Evolutionary conservation across 2,888 invertebrate genomes (phyloP).

Genomic region (Synergus japonicus): DNA sequence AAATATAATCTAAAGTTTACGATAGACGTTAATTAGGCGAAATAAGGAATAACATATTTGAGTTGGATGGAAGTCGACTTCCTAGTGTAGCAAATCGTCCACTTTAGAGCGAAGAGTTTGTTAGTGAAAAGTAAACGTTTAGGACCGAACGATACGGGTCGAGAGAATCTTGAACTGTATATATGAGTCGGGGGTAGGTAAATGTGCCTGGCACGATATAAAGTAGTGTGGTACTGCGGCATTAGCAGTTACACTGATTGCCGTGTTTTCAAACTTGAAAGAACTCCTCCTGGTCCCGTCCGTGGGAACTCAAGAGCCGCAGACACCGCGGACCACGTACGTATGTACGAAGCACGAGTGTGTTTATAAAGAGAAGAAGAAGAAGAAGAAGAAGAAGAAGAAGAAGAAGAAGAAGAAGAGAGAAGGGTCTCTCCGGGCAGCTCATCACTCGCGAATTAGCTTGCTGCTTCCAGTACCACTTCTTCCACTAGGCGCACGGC

Average conservation of each 20-base stretch:
- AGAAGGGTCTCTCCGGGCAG: slow-evolving; percentile 51
- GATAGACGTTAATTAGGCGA: too few species aligned
- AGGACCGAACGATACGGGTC: slow-evolving; percentile 56
- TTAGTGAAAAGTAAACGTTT: slow-evolving; percentile 39
- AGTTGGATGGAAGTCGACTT: neutral
- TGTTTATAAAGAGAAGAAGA: slow-evolving; percentile 38
- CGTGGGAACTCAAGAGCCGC: slow-evolving; percentile 73
- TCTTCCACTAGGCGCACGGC: slow-evolving; percentile 56
- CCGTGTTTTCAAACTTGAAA: slow-evolving; percentile 74
- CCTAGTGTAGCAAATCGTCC: neutral
- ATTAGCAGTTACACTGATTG: slow-evolving; percentile 75
- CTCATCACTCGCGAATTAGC: slow-evolving; percentile 71
- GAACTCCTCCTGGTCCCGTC: slow-evolving; percentile 71
- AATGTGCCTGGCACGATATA: slow-evolving; percentile 51
- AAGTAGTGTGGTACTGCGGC: slow-evolving; percentile 65
- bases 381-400: too few species aligned
- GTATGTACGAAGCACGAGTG: slow-evolving; percentile 16
- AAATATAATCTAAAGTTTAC: too few species aligned
- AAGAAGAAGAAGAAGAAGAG: slow-evolving; percentile 27
- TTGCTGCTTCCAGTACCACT: slow-evolving; percentile 61
- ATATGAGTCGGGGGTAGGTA: slow-evolving; percentile 34
- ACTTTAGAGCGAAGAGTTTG: slow-evolving; percentile 16
- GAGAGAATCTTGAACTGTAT: slow-evolving; percentile 42
- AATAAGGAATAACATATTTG: neutral
- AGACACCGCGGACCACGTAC: slow-evolving; percentile 63